Conservation (phyloP, 1,140 invertebrate genomes). For the Bombyx mori region DNA sequence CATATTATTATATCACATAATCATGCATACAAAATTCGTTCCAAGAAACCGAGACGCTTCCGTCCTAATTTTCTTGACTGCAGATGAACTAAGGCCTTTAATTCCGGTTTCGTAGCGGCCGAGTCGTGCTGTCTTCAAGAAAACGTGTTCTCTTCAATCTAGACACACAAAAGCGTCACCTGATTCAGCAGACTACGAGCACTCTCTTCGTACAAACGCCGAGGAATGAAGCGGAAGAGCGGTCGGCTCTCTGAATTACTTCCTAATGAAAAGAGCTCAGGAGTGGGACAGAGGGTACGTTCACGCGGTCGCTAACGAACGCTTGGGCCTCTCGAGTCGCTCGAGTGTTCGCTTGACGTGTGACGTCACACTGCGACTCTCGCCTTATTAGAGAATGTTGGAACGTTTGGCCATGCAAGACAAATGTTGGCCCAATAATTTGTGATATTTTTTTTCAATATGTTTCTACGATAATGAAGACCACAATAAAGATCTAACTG, state of each 20-base stretch:
- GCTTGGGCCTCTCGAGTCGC: slow-evolving; percentile 45
- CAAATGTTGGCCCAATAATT: slow-evolving; percentile 1
- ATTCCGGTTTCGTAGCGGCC: slow-evolving; percentile 47
- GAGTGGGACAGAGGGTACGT: slow-evolving; percentile 47
- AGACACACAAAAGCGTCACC: slow-evolving; percentile 66
- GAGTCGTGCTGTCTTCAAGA: slow-evolving; percentile 32
- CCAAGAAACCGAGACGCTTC: neutral
- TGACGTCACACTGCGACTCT: neutral
- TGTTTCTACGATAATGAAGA: too few relatives aligned
- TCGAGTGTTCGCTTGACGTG: slow-evolving; percentile 28
- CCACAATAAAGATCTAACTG: too few relatives aligned
- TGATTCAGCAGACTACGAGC: slow-evolving; percentile 60
- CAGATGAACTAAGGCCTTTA: slow-evolving; percentile 31
- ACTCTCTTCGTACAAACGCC: slow-evolving; percentile 55
- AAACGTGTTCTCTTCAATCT: slow-evolving; percentile 66
- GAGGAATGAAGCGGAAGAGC: slow-evolving; percentile 65
- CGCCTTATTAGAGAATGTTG: slow-evolving; percentile 3
- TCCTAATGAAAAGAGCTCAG: slow-evolving; percentile 68
- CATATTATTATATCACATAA: too few relatives aligned
- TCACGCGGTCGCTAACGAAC: slow-evolving; percentile 61
- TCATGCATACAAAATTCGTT: too few relatives aligned
- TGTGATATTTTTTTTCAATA: neutral
- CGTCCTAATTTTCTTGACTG: slow-evolving; percentile 7
- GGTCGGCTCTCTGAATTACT: slow-evolving; percentile 64
- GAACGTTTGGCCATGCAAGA: neutral